Evolutionary conservation across 2,113 vertebrate species (phyloP), one percentile per base, ranked within the genome.

Genomic region (Pipra filicauda): DNA sequence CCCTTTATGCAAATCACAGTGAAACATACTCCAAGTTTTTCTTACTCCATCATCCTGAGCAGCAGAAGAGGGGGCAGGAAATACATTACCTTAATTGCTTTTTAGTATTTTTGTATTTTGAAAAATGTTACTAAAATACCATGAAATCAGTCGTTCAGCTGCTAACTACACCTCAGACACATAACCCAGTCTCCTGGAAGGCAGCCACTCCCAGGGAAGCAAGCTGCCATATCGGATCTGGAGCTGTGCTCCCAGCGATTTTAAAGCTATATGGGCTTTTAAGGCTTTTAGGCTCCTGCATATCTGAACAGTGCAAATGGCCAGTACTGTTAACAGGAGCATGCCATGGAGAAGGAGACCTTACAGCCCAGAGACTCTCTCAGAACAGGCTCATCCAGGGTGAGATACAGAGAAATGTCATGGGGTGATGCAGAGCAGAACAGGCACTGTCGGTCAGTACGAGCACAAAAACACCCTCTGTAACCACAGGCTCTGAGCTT

Each of bases 101-200:
- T 78, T 74, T 58, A 82, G 92, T 94, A 92, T 95, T 95, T 94
- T 87, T 67, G 88, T 75, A 79, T 88, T 91, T 82, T 72, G 92
- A 92, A 93, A 94, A 96, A 95, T 84, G 91, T 75, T 75, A 75
- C 85, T 92, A 84, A 93, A 96, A 92, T 90, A 93, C 69, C 80
- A 33, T 24, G 61, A 16, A 96, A 95, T 92, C 90, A 88, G 52
- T 90, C 83, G 35, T 71, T 96, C 92, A 95, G 93, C 95, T 94
- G 95, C 85, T 91, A 80, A 67, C 83, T 94, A 69, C 85, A 69
- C 92, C 79, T 83, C 90, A 95, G 92, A 71, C 93, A 88, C 92
- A 80, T 7, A 91, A 64, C 66, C 67, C 93, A 70, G 4, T 59
- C 95, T 94, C 52, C 92, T 96, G 95, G 93, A 96, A 94, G 61